These are phyloP conservation scores for Fregata magnificens DNA, from an alignment of 2,113 vertebrate genomes.

Conservation along the genomic window DNA sequence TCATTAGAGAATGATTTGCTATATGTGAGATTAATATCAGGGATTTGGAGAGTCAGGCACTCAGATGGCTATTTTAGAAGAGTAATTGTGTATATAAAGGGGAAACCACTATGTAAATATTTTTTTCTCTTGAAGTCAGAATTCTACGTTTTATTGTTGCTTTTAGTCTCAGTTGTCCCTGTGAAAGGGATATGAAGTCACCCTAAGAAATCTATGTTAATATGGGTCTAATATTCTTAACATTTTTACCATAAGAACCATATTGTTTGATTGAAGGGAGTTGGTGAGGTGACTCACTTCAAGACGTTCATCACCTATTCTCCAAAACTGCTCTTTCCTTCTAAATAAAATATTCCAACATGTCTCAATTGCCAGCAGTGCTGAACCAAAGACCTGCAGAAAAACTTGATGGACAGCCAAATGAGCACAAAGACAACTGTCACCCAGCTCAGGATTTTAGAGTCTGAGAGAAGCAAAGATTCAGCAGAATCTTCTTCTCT, in stretches of 20 bases:
- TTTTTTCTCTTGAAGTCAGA: not conserved
- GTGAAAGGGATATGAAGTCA: not conserved
- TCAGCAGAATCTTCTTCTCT: not conserved
- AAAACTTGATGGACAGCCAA: not conserved
- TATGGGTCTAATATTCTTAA: not conserved
- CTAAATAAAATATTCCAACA: not conserved
- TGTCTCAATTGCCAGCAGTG: not conserved
- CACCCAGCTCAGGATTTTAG: not conserved
- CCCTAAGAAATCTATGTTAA: not conserved
- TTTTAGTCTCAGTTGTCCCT: not conserved
- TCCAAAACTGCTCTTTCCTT: not conserved
- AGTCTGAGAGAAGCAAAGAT: not conserved
- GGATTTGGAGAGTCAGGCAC: not conserved
- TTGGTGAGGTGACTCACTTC: not conserved
- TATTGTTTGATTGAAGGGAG: not conserved
- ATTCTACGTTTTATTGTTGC: not conserved
- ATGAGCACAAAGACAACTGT: not conserved
- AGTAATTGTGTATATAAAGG: not conserved
- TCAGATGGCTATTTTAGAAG: not conserved
- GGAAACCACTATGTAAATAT: accelerated
- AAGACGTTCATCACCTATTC: not conserved
- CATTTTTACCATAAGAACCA: not conserved
- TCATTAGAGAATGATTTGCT: not conserved
- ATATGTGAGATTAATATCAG: not conserved
- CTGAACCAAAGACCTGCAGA: not conserved